Evolutionary conservation across 37 sponge, comb jelly and placozoan species (phyloP).

Genomic region (Hexactinellida sp.): DNA sequence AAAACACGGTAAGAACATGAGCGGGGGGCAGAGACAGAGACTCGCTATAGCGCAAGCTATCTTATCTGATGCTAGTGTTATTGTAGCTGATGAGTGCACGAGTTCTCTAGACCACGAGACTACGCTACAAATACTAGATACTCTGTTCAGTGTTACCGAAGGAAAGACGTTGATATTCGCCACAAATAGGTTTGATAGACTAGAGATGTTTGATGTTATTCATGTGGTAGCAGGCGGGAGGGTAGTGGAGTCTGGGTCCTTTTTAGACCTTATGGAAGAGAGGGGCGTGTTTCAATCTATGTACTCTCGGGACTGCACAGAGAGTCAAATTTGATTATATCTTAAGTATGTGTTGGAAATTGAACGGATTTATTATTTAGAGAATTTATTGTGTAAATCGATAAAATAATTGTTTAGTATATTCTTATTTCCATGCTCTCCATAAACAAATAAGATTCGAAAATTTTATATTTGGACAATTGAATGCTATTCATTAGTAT

Average conservation of each 20-base stretch:
- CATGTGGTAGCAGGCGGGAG: neutral
- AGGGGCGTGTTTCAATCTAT: neutral
- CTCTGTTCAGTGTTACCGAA: neutral
- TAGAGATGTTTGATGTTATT: neutral
- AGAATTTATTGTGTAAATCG: too few species aligned
- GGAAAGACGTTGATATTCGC: neutral
- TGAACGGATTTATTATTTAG: too few species aligned
- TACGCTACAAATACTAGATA: neutral
- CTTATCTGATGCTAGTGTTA: neutral
- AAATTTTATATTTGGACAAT: too few species aligned
- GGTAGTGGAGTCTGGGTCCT: neutral
- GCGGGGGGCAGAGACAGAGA: neutral
- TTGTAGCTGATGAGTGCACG: constrained; percentile 7
- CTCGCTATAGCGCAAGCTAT: constrained; percentile 13
- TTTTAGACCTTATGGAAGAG: neutral
- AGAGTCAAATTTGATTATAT: neutral
- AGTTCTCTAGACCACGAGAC: neutral
- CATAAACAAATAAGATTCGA: too few species aligned
- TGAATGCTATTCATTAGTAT: too few species aligned
- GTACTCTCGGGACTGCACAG: neutral
- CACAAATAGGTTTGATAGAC: neutral
- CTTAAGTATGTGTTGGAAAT: neutral
- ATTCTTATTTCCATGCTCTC: too few species aligned
- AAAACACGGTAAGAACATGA: neutral
- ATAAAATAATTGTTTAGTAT: too few species aligned